These are phyloP conservation scores for Euphonia xanthogaster DNA, from an alignment of 2,797 vertebrate genomes.

Conservation along the genomic window DNA sequence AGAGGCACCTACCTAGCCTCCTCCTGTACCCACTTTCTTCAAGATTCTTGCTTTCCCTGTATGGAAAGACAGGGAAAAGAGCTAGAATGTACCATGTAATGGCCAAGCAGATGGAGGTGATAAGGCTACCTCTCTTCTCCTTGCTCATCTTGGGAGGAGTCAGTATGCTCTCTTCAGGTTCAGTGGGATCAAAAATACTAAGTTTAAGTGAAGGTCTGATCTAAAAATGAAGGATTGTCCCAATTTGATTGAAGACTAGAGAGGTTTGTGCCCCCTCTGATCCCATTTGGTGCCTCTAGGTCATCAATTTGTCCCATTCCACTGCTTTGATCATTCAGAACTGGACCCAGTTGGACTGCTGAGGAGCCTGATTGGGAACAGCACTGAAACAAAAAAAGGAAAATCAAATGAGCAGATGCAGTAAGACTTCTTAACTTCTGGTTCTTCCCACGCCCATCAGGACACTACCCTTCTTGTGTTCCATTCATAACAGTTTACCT, in stretches of 20 bases:
- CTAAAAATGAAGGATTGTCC: slow-evolving; percentile 66
- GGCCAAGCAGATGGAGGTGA: neutral
- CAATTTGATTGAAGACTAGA: slow-evolving; percentile 53
- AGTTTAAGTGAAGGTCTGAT: neutral
- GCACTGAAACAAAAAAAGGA: slow-evolving; percentile 60
- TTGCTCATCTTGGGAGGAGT: neutral
- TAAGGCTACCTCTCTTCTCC: neutral
- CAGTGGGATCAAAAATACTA: neutral
- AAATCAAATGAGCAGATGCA: neutral
- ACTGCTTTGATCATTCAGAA: slow-evolving; percentile 75
- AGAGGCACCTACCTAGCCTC: neutral
- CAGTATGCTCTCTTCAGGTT: neutral
- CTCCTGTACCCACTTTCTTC: neutral
- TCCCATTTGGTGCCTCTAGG: slow-evolving; percentile 53
- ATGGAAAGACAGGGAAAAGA: neutral
- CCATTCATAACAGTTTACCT: slow-evolving; percentile 74
- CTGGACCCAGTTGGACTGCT: slow-evolving; percentile 90
- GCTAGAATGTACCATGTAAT: neutral
- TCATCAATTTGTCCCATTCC: slow-evolving; percentile 55
- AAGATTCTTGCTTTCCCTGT: neutral
- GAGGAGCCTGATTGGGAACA: slow-evolving; percentile 78
- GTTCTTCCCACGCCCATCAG: neutral
- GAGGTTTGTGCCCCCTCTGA: slow-evolving; percentile 30
- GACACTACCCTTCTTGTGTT: neutral
- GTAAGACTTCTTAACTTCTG: neutral